A percentile compares a stretch with the other conserved stretches of the same genome.
Evolutionary conservation across 2,113 vertebrate genomes (phyloP).

Genomic region (Nothocercus julius): DNA sequence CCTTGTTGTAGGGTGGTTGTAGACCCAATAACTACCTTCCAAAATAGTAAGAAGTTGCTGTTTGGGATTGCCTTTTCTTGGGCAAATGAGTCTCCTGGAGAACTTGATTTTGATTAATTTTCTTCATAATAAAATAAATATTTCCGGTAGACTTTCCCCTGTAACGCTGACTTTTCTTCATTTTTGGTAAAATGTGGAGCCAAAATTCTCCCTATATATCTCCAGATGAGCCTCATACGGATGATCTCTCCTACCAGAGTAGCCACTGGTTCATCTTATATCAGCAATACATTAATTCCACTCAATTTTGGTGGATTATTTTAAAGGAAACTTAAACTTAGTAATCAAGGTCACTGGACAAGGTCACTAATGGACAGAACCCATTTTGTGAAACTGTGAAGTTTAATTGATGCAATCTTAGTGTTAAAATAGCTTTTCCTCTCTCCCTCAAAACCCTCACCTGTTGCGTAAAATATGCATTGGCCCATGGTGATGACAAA

Average conservation of each 20-base stretch:
- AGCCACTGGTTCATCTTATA: neutral
- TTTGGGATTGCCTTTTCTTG: neutral
- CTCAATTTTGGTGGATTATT: neutral
- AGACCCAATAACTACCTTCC: neutral
- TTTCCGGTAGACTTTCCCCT: neutral
- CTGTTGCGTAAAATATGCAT: neutral
- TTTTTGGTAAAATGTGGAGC: neutral
- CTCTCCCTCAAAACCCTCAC: neutral
- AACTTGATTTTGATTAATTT: neutral
- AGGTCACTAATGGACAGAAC: neutral
- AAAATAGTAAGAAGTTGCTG: neutral
- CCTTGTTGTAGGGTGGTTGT: neutral
- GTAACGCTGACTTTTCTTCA: neutral
- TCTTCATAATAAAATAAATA: neutral
- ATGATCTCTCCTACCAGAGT: neutral
- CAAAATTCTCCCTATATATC: neutral
- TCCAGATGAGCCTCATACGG: neutral
- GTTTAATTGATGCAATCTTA: neutral
- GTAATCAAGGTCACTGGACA: neutral
- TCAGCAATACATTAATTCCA: neutral
- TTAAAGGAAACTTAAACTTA: neutral
- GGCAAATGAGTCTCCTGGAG: accelerated
- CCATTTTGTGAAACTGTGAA: neutral
- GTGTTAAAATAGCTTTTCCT: neutral
- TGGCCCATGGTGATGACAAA: neutral